Evolutionary conservation across 2,797 vertebrate genomes (phyloP).

Genomic region (Cygnus olor): DNA sequence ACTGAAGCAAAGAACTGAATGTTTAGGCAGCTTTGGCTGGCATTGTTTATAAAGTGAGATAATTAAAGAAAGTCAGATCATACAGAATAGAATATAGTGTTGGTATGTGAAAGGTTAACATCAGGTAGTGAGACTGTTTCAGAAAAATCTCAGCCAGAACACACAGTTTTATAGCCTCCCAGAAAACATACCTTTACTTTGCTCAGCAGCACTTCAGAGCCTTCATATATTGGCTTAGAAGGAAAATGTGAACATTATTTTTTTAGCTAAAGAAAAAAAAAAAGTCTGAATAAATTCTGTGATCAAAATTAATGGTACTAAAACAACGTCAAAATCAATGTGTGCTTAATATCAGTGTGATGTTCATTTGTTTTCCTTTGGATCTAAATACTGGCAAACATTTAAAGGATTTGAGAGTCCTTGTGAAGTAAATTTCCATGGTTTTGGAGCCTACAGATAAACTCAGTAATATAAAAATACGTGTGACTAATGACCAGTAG

Average conservation of each 20-base stretch:
- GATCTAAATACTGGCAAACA: not conserved
- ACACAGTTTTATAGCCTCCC: conserved; percentile 42
- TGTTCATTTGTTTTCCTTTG: not conserved
- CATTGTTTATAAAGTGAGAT: not conserved
- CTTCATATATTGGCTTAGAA: not conserved
- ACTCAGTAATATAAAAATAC: not conserved
- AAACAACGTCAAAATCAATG: not conserved
- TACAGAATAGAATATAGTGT: not conserved
- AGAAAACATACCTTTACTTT: conserved; percentile 47
- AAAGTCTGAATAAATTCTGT: not conserved
- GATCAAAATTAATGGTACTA: not conserved
- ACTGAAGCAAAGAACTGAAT: not conserved
- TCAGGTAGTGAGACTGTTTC: not conserved
- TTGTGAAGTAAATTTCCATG: not conserved
- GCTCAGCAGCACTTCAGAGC: conserved; percentile 22
- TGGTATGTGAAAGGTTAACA: not conserved
- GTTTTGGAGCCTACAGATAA: not conserved
- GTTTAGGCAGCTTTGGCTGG: not conserved
- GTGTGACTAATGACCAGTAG: not conserved
- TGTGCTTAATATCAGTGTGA: not conserved
- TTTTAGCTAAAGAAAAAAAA: conserved; percentile 25
- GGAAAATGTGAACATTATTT: not conserved
- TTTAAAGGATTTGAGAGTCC: not conserved
- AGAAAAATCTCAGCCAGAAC: conserved; percentile 2
- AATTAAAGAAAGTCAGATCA: not conserved